These are phyloP conservation scores for Poicephalus meyeri DNA, from an alignment of 2,113 vertebrate genomes.

Conservation along the genomic window DNA sequence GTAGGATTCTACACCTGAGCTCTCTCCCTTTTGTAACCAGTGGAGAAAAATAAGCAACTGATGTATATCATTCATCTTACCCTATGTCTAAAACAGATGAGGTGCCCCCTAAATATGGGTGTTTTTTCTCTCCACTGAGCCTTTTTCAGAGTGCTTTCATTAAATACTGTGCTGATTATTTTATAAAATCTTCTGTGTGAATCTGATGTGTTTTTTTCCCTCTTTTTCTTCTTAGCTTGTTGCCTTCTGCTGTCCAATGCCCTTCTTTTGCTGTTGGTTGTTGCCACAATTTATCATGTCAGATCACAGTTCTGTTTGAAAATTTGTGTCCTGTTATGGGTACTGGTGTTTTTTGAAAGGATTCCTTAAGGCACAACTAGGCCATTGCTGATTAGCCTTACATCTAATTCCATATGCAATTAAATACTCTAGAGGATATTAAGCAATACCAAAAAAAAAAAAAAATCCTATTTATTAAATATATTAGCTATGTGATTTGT, in stretches of 20 bases:
- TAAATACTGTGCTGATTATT: not conserved
- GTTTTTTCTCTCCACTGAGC: not conserved
- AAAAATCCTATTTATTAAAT: not conserved
- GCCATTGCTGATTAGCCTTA: not conserved
- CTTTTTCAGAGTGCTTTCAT: not conserved
- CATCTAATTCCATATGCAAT: not conserved
- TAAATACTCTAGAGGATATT: not conserved
- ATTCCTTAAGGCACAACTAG: not conserved
- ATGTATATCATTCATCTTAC: not conserved
- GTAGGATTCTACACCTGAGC: not conserved
- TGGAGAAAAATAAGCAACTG: not conserved
- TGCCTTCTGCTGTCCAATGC: not conserved
- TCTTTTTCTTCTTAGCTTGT: not conserved
- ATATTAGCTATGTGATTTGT: not conserved
- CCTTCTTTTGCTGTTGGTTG: not conserved
- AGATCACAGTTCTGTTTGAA: not conserved
- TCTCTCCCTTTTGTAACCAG: accelerated
- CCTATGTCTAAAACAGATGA: not conserved
- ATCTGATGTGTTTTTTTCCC: not conserved
- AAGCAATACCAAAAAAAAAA: not conserved
- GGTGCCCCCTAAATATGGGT: accelerated
- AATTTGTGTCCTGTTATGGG: not conserved
- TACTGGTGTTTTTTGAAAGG: not conserved
- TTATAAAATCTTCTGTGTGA: not conserved
- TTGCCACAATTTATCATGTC: not conserved